Evolutionary conservation across 2,113 vertebrate species (phyloP).

Genomic region (Actenoides lindsayi): DNA sequence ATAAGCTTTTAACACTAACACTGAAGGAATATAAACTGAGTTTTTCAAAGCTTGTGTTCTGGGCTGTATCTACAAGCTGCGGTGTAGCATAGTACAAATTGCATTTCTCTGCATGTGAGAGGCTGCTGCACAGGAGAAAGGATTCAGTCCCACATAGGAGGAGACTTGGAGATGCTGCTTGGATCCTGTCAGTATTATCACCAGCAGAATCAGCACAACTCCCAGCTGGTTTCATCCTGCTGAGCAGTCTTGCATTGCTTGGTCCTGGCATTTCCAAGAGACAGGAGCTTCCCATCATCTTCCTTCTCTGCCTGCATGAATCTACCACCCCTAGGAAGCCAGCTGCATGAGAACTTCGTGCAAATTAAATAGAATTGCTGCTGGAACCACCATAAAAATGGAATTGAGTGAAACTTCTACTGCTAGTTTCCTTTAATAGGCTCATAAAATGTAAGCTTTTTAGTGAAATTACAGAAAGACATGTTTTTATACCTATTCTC

Average conservation of each 20-base stretch:
- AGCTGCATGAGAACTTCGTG: neutral
- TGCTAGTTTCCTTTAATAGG: neutral
- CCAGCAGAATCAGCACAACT: neutral
- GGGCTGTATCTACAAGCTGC: neutral
- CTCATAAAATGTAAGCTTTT: neutral
- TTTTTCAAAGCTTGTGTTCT: neutral
- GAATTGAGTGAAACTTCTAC: neutral
- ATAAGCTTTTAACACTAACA: neutral
- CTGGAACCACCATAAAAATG: neutral
- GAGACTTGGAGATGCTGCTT: neutral
- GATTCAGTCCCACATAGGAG: neutral
- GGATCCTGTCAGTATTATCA: neutral
- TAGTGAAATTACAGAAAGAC: neutral
- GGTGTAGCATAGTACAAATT: neutral
- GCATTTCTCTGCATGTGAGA: neutral
- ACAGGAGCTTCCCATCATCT: neutral
- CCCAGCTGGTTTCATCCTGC: neutral
- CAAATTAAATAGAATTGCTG: neutral
- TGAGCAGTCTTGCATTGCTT: neutral
- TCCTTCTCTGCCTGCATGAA: neutral
- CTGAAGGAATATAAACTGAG: neutral
- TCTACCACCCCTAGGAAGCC: neutral
- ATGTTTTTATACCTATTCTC: neutral
- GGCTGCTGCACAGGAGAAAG: neutral
- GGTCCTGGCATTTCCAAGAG: neutral